Evolutionary conservation across 2,888 invertebrate species (phyloP), one percentile per base, ranked within the genome.

Genomic region (Drosophila gaucha): DNA sequence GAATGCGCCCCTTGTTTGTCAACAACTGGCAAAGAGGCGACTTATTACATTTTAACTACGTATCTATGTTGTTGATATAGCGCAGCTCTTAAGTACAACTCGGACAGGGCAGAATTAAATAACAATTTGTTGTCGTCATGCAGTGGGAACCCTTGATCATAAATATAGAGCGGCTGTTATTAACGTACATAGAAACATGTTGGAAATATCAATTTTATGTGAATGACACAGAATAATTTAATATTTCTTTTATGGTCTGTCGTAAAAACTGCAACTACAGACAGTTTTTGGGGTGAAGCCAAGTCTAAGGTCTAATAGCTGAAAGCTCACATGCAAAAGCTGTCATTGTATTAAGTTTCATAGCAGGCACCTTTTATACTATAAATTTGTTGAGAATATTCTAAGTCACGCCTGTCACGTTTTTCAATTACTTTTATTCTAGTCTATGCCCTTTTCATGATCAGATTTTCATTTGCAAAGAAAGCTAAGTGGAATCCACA

Each of bases 1-100:
- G 70, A 73, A 49, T 65, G 79, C 60, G 79, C 72, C 86, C 80
- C 86, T 83, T 86, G 86, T 83, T 83, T 80, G 80, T 80, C 80
- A 83, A 79, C 80, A 86, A 67, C 67, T 46, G 41, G 18, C 28
- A 44, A 43, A 44, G 56, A 54, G 62, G 60, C 79, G 44, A 67
- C 76, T 86, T 79, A 86, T 86, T 80, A 83, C 76, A 86, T 75
- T 62, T 74, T 66, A 74, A 74, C 75, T 39, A 75, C 62, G 46
- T 70, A 65, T 74, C 60, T 39, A 70, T 60, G 70, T 31, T 59
- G 58, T 41, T 69, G 57, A 60, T 52, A 62, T 52, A 49, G 33
- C 73, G 18, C 30, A 20, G 39, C 54, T 26, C 56, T 58, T 47
- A 51, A 75, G 60, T 55, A 39, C 22, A 18, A 22, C 63, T 44